These are phyloP conservation scores for Siderastrea siderea DNA, from an alignment of 92 coral and sea anemone species.

Conservation along the genomic window DNA sequence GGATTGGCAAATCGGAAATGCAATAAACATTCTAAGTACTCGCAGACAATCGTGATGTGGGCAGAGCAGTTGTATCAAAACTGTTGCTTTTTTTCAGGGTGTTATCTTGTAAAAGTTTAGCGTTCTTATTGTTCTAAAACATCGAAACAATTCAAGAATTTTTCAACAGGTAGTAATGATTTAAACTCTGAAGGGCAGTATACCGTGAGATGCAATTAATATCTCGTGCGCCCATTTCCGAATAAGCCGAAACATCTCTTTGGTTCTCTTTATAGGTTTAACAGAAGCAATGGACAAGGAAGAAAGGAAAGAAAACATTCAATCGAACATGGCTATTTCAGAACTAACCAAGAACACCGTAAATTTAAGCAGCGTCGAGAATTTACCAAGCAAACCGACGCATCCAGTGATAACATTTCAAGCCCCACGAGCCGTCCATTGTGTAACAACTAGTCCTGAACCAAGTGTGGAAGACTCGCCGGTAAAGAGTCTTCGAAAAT, in stretches of 20 bases:
- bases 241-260: not conserved
- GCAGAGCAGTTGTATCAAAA: slow-evolving; percentile 17
- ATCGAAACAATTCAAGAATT: slow-evolving; percentile 24
- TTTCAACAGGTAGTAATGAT: not conserved
- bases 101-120: slow-evolving; percentile 20
- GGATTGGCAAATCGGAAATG: slow-evolving; percentile 31
- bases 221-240: not conserved
- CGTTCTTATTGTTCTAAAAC: slow-evolving; percentile 19
- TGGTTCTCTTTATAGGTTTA: slow-evolving; percentile 7
- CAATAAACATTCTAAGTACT: not conserved
- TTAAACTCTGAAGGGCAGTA: not conserved
- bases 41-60: slow-evolving; percentile 8
- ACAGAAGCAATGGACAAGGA: slow-evolving; percentile 72
- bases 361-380: slow-evolving; percentile 4
- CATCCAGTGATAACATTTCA: slow-evolving; percentile 38
- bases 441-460: slow-evolving; percentile 27
- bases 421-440: slow-evolving; percentile 35
- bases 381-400: slow-evolving; percentile 29
- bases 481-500: slow-evolving; percentile 94
- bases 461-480: slow-evolving; percentile 92
- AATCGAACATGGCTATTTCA: slow-evolving; percentile 17
- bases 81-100: slow-evolving; percentile 20
- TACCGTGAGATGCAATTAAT: not conserved
- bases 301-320: slow-evolving; percentile 69
- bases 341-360: slow-evolving; percentile 23